Conservation (phyloP, 2,113 vertebrate genomes). For the Ibidorhyncha struthersii region DNA sequence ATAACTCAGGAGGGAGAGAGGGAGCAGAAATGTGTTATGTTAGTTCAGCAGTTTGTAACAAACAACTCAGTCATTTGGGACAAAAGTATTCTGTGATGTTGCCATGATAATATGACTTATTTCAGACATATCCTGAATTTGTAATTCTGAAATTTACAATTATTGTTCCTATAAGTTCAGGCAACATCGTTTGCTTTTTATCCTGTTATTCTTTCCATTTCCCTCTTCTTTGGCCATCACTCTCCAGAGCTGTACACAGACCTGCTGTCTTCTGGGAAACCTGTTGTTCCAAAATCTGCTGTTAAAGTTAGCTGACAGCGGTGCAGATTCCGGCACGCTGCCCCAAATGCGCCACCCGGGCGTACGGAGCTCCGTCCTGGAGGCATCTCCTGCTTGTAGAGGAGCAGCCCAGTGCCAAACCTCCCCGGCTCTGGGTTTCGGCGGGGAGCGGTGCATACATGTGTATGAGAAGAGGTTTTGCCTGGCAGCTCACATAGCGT, state of each 20-base stretch:
- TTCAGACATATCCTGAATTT: neutral
- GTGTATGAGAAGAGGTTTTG: neutral
- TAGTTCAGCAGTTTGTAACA: neutral
- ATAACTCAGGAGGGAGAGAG: neutral
- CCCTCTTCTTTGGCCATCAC: neutral
- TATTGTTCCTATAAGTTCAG: neutral
- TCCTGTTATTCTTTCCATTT: neutral
- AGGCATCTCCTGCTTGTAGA: no score
- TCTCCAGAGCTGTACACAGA: neutral
- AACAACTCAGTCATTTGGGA: no score
- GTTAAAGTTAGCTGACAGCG: neutral
- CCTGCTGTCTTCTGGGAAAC: neutral
- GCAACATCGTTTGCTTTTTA: neutral
- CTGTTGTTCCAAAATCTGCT: neutral
- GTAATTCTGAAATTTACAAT: neutral
- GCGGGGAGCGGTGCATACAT: fast-evolving
- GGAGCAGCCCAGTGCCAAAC: neutral
- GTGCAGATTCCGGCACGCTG: neutral
- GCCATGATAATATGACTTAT: neutral
- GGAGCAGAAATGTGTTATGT: neutral
- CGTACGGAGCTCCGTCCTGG: neutral
- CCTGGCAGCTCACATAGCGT: neutral
- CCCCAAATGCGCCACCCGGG: no score
- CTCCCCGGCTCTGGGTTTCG: neutral
- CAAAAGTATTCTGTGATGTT: neutral